A percentile compares a stretch with the other conserved stretches of the same genome.
Evolutionary conservation across 2,797 vertebrate genomes (phyloP).

Genomic region (Lacerta bilineata): DNA sequence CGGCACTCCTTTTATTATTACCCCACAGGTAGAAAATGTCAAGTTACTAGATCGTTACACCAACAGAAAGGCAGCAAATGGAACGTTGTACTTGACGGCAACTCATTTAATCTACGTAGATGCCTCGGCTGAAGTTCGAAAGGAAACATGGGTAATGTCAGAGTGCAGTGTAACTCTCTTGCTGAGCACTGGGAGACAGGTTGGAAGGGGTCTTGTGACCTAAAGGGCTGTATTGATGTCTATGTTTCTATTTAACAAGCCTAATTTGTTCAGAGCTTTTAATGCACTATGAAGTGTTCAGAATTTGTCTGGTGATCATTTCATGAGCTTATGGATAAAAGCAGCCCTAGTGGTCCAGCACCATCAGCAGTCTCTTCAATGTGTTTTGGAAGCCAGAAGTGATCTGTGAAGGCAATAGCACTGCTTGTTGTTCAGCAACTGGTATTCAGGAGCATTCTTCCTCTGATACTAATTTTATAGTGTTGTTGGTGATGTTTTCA

Average conservation of each 20-base stretch:
- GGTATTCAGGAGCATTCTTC: not conserved
- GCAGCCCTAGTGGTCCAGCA: not conserved
- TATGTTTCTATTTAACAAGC: not conserved
- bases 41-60: conserved; percentile 82
- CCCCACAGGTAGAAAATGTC: conserved; percentile 83
- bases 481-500: not conserved
- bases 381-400: not conserved
- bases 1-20: not conserved
- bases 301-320: not conserved
- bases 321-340: not conserved
- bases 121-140: conserved; percentile 75
- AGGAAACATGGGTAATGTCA: conserved; percentile 85
- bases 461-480: not conserved
- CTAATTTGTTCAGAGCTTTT: not conserved
- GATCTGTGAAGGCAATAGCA: not conserved
- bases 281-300: not conserved
- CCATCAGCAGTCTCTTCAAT: not conserved
- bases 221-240: not conserved
- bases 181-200: not conserved
- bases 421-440: not conserved
- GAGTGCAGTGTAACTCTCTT: not conserved
- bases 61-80: conserved; percentile 77
- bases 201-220: not conserved
- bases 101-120: conserved; percentile 88
- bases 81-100: conserved; percentile 85